Conservation (phyloP, 2,797 vertebrate genomes). For the Tokudaia tokunoshimensis region DNA sequence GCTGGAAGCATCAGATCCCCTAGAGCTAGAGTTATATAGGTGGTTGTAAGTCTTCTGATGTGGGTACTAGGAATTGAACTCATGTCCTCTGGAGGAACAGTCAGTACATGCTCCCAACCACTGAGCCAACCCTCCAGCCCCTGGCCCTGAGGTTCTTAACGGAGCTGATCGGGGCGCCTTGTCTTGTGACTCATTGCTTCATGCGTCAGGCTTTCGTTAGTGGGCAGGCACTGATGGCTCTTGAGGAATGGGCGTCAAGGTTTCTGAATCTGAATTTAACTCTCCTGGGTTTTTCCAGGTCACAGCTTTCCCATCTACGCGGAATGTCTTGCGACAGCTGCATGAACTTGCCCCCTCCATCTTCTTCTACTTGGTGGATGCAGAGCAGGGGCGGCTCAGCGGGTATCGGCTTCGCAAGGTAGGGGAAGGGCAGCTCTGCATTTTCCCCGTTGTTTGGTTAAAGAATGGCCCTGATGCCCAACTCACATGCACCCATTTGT, state of each 20-base stretch:
- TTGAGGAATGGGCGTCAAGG: neutral
- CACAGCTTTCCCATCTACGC: slow-evolving; percentile 95
- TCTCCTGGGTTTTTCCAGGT: slow-evolving; percentile 89
- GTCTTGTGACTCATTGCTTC: neutral
- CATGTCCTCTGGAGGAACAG: neutral
- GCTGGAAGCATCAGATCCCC: neutral
- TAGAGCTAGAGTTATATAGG: neutral
- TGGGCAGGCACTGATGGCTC: neutral
- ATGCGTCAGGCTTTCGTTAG: slow-evolving; percentile 5
- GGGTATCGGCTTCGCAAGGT: slow-evolving; percentile 96
- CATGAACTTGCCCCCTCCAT: slow-evolving; percentile 95
- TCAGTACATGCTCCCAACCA: neutral
- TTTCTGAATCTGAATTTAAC: neutral
- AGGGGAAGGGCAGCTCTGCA: neutral
- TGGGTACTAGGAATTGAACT: neutral
- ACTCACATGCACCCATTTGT: neutral
- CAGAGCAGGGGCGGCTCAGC: slow-evolving; percentile 93
- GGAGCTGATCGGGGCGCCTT: neutral
- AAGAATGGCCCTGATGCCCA: neutral
- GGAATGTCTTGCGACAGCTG: slow-evolving; percentile 96
- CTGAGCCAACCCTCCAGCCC: neutral
- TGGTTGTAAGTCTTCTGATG: neutral
- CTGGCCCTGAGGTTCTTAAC: neutral
- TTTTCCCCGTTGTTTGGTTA: neutral
- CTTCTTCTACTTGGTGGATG: slow-evolving; percentile 96